phyloP scores from a whole-genome alignment of 2,888 invertebrate genomes.

The Oscheius sp. region DNA sequence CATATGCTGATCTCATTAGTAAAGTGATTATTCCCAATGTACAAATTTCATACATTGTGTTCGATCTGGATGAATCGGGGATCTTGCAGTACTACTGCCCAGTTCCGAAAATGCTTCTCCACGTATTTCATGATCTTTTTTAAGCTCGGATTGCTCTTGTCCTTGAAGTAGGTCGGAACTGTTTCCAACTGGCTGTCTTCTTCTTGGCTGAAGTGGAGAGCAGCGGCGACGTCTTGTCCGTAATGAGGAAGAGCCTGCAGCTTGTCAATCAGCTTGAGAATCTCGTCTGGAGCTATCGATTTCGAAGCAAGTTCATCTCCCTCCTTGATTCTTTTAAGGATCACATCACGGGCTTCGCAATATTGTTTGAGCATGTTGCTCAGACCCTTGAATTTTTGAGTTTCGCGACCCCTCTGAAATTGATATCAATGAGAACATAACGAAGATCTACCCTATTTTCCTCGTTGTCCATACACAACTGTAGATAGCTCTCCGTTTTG shows the following conservation, averaged over 20 bases:
- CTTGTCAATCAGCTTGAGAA: not conserved
- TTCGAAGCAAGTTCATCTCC: not conserved
- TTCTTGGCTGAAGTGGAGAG: too few species aligned
- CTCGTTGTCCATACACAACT: not conserved
- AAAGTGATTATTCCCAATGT: not conserved
- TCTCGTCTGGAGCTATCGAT: not conserved
- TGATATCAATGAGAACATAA: not conserved
- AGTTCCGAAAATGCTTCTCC: too few species aligned
- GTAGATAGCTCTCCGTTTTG: constrained; percentile 6
- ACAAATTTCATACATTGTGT: not conserved
- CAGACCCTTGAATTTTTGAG: not conserved
- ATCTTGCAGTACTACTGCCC: too few species aligned
- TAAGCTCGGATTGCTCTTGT: too few species aligned
- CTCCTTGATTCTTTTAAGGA: not conserved
- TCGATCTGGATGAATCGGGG: too few species aligned
- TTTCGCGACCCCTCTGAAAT: too few species aligned
- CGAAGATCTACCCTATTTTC: not conserved
- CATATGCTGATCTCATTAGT: constrained; percentile 18
- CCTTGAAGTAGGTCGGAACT: too few species aligned
- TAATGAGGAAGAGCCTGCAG: too few species aligned
- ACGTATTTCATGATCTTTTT: too few species aligned
- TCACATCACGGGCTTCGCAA: not conserved
- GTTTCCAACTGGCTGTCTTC: too few species aligned
- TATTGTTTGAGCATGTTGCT: not conserved
- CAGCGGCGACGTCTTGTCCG: too few species aligned